A percentile compares a stretch with the other conserved stretches of the same genome.
Conservation (phyloP, 2,113 vertebrate species). For the Dicrurus megarhynchus region DNA sequence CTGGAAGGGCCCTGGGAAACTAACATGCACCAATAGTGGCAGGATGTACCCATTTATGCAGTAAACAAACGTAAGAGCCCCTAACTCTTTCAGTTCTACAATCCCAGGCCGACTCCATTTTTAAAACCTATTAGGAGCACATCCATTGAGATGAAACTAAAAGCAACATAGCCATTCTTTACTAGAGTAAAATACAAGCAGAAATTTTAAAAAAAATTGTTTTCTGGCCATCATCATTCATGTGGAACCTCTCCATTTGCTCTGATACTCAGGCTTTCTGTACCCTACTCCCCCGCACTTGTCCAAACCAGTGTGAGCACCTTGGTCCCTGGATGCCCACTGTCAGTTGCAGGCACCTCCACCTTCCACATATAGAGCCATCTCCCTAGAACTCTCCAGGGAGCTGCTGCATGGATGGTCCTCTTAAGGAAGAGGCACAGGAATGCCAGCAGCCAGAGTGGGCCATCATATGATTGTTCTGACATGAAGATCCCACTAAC, state of each 20-base stretch:
- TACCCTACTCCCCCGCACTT: neutral
- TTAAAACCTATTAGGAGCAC: neutral
- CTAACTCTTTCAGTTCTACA: neutral
- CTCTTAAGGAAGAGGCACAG: neutral
- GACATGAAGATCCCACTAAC: neutral
- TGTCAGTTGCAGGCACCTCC: neutral
- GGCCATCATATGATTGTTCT: neutral
- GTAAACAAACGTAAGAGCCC: neutral
- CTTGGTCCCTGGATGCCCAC: neutral
- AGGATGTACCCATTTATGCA: neutral
- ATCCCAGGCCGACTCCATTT: neutral
- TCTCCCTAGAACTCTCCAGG: neutral
- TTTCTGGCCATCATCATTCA: neutral
- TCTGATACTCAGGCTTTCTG: neutral
- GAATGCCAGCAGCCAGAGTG: neutral
- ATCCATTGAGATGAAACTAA: neutral
- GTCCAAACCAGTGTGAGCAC: neutral
- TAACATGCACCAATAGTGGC: neutral
- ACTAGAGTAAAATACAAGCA: neutral
- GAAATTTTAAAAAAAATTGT: neutral
- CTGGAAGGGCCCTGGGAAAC: neutral
- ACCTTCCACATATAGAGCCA: neutral
- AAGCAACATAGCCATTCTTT: neutral
- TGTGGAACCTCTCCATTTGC: neutral
- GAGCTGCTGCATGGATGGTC: neutral